Conservation (phyloP, 2,113 vertebrate species). For the Oplegnathus fasciatus region DNA sequence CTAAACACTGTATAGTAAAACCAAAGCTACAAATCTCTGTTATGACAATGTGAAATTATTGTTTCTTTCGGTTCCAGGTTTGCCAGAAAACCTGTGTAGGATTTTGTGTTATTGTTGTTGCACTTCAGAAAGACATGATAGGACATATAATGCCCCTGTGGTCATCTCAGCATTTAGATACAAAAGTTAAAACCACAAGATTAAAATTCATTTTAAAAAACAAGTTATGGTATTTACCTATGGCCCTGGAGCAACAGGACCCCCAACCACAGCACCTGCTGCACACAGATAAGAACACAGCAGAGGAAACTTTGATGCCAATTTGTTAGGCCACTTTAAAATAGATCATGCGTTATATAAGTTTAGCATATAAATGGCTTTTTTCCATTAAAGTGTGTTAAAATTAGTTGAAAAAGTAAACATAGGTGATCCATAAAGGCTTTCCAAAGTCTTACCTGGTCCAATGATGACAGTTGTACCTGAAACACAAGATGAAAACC, state of each 20-base stretch:
- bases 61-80: too few species aligned
- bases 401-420: too few species aligned
- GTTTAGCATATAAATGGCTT: too few species aligned
- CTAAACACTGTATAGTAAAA: neutral
- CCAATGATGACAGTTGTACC: too few species aligned
- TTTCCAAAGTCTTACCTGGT: too few species aligned
- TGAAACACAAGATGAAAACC: too few species aligned
- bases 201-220: neutral
- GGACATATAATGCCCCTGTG: too few species aligned
- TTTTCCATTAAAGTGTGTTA: too few species aligned
- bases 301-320: neutral
- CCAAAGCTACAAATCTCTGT: neutral
- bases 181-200: neutral
- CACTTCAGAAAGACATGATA: too few species aligned
- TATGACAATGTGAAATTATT: neutral
- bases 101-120: neutral
- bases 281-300: neutral
- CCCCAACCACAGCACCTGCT: slow-evolving; percentile 1
- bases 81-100: neutral
- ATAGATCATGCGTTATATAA: too few species aligned
- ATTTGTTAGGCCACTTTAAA: neutral
- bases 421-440: too few species aligned
- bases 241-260: slow-evolving; percentile 61
- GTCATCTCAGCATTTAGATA: too few species aligned
- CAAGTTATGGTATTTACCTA: slow-evolving; percentile 43